phyloP scores from a whole-genome alignment of 2,888 invertebrate genomes.

The Allygus modestus region DNA sequence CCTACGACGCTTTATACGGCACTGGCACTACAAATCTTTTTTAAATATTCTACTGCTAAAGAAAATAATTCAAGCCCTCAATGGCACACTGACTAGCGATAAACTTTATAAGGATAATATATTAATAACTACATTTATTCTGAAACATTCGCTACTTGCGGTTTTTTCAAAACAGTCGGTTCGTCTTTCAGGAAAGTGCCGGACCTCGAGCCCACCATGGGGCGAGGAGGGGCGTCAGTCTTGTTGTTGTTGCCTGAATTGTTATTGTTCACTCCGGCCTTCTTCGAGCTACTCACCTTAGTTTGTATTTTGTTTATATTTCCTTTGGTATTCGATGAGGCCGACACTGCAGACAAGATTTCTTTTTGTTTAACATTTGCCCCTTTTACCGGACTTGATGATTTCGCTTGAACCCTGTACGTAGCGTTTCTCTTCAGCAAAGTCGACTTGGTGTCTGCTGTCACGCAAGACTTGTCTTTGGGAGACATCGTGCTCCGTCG shows the following conservation, averaged over 20 bases:
- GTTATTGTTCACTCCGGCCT: conserved; percentile 64
- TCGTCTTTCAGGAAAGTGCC: conserved; percentile 87
- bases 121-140: conserved; percentile 55
- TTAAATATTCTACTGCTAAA: conserved; percentile 22
- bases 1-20: background rate
- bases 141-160: conserved; percentile 65
- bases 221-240: conserved; percentile 71
- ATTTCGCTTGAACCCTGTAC: conserved; percentile 66
- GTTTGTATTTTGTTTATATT: conserved; percentile 63
- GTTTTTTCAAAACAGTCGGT: conserved; percentile 79
- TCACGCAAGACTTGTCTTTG: conserved; percentile 53
- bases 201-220: conserved; percentile 78
- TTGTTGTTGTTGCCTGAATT: conserved; percentile 52
- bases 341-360: conserved; percentile 21
- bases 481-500: conserved; percentile 73
- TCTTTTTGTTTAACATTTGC: conserved; percentile 2
- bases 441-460: conserved; percentile 59
- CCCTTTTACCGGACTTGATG: conserved; percentile 63
- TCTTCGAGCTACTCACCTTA: conserved; percentile 60
- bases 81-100: conserved; percentile 67
- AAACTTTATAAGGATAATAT: conserved; percentile 66
- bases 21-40: conserved; percentile 1
- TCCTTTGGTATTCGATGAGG: conserved; percentile 65
- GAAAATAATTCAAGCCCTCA: conserved; percentile 60
- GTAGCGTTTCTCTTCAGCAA: conserved; percentile 65